These are phyloP conservation scores for Upupa epops DNA, from an alignment of 2,113 vertebrate genomes.

Conservation along the genomic window DNA sequence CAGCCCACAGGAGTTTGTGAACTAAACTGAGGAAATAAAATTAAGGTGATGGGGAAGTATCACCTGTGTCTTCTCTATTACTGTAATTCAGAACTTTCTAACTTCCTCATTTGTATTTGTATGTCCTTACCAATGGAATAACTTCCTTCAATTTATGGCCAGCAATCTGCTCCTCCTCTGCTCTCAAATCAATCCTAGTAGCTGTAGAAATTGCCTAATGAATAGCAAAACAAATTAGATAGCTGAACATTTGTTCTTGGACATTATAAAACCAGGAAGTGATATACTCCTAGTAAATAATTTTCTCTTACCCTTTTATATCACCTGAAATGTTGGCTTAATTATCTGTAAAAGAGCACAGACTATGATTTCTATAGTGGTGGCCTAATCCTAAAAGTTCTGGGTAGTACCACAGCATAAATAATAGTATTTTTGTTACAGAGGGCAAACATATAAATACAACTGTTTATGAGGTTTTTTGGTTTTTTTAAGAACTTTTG, in stretches of 20 bases:
- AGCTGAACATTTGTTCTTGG: background rate
- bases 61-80: background rate
- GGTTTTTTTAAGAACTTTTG: background rate
- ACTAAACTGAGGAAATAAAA: background rate
- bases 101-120: background rate
- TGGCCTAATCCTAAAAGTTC: background rate
- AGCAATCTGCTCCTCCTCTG: background rate
- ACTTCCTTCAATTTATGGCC: background rate
- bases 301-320: background rate
- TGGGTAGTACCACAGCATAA: background rate
- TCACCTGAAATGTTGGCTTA: background rate
- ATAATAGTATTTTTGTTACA: background rate
- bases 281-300: background rate
- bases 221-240: background rate
- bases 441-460: background rate
- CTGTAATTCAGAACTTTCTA: background rate
- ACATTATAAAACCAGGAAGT: background rate
- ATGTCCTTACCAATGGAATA: background rate
- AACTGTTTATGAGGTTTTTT: accelerated
- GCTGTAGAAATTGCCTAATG: background rate
- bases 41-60: background rate
- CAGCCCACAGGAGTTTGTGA: background rate
- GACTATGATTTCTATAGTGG: background rate
- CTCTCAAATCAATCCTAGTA: background rate
- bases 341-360: background rate